Base-by-base conservation (phyloP, 2,888 invertebrate genomes). In the Thymelicus acteon region DNA sequence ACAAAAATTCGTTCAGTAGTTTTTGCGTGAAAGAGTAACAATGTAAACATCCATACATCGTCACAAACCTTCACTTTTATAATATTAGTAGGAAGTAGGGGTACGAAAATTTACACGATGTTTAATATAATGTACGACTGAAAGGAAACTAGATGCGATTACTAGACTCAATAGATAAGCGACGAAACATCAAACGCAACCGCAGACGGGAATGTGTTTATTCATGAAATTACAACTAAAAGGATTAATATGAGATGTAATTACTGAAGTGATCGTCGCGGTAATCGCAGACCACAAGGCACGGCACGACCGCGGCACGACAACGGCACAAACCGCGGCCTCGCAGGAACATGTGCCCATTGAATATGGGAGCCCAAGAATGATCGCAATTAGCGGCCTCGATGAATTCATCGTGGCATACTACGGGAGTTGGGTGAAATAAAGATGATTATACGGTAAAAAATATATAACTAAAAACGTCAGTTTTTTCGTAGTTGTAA, bases 201-300 rank as follows among this genome's bases (percentile, higher is more conserved):
- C 86, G 82, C 88, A 89, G 87, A 80, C 81, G 15, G 40, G 40
- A 58, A 71, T 72, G 81, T 75, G 73, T 76, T 77, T 77, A 78
- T 78, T 75, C 77, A 77, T 77, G 74, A 63, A 74, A 73, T 83
- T 82, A 80, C 80, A 80, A 79, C 82, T 83, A 82, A 81, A 84
- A 77, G 75, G 72, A 80, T 76, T 80, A 82, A 81, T 79, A 82
- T 80, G 80, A 72, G 71, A 78, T 75, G 82, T 79, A 83, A 84
- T 82, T 85, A 79, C 78, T 75, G 77, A 76, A 82, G 77, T 82
- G 79, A 87, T 88, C 85, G 82, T 75, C 72, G 81, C 77, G 82
- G 85, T 89, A 89, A 91, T 90, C 87, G 84, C 78, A 88, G 90
- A 91, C 92, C 92, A 83, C 92, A 92, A 84, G 83, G 79, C 82